These are phyloP conservation scores for Hydroisotoma schaefferi DNA, from an alignment of 2,888 invertebrate genomes.

Conservation along the genomic window DNA sequence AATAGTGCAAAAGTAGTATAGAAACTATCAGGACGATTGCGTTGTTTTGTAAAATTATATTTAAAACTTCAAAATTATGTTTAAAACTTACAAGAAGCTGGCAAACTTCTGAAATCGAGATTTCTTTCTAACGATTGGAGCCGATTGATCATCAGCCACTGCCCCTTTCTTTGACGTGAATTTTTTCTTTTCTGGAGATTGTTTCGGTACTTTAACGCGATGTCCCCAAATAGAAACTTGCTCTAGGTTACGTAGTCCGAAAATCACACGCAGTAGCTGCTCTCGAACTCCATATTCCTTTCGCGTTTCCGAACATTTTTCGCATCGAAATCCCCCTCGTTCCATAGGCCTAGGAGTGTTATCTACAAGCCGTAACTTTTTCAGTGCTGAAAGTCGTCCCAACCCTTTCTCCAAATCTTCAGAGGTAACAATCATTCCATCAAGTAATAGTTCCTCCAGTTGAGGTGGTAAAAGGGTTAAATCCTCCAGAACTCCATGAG, in stretches of 20 bases:
- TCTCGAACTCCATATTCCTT: constrained; percentile 13
- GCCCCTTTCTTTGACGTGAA: background rate
- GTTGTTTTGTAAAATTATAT: background rate
- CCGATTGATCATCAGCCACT: background rate
- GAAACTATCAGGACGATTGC: background rate
- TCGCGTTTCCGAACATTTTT: background rate
- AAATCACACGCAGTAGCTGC: constrained; percentile 1
- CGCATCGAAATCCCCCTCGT: background rate
- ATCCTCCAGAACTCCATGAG: constrained; percentile 9
- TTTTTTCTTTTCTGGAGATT: background rate
- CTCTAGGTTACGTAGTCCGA: constrained; percentile 13
- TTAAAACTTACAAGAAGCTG: background rate
- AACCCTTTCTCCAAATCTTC: constrained; percentile 5
- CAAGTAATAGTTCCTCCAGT: constrained; percentile 17
- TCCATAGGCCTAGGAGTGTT: background rate
- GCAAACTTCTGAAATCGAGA: background rate
- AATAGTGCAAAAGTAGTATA: background rate
- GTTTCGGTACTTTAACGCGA: background rate
- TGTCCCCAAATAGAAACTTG: constrained; percentile 18
- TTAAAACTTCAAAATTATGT: background rate
- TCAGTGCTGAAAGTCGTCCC: background rate
- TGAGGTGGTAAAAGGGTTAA: constrained; percentile 11
- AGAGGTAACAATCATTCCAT: constrained; percentile 12
- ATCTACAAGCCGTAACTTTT: constrained; percentile 14
- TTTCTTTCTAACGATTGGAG: too few relatives aligned